Evolutionary conservation across 2,888 invertebrate species (phyloP), one percentile per base, ranked within the genome.

Genomic region (Drosophila sordidula): DNA sequence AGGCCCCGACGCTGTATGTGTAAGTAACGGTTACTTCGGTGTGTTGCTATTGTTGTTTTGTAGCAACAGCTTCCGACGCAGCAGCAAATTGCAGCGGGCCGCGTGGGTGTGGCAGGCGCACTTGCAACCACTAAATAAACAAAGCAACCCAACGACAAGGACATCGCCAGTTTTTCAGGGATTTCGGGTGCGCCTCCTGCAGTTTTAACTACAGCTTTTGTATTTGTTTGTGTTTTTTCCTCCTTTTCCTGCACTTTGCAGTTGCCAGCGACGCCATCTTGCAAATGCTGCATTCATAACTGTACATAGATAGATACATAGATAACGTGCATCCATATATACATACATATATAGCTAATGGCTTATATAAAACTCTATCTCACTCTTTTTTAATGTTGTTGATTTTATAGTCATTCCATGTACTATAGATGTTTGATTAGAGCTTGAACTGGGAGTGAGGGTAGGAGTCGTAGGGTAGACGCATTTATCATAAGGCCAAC

Each of bases 51-150:
- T 76, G 47, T 69, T 82, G 38, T 68, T 83, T 67, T 78, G 68
- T 72, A 63, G 54, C 22, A 72, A 47, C 55, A 72, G 64, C 62
- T 75, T 65, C 59, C 50, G 71, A 55, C 59, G 59, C 72, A 71
- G 55, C 76, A 74, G 74, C 70, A 74, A 77, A 77, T 75, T 78
- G 77, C 77, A 78, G 16, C 32, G 49, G 45, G 22, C 14, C 12
- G 47, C 66, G 75, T 75, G 87, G 83, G 87, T 84, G 83, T 84
- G 84, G 75, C 77, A 64, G 66, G 52, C 63, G 25, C 22, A 42
- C 67, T 80, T 86, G 83, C 86, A 86, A 86, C 85, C 83, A 86
- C 88, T 86, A 83, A 86, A 86, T 87, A 86, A 85, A 85, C 84
- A 84, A 75, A 70, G 61, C 56, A 67, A 61, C 22, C 41, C 41